Base-by-base conservation (phyloP, 2,113 vertebrate genomes). In the Jacana jacana region DNA sequence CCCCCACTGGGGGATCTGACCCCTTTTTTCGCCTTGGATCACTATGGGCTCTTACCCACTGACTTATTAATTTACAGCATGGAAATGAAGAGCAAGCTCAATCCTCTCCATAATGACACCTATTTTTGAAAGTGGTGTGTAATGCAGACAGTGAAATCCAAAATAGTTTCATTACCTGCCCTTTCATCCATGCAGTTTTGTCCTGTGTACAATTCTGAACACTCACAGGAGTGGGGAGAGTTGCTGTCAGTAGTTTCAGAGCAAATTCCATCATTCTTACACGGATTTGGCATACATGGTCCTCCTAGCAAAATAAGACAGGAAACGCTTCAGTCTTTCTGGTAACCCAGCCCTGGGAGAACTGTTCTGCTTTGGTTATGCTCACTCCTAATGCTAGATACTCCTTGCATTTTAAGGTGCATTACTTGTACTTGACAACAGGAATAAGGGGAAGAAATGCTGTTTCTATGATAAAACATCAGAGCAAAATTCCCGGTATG, bases 261-360 rank as follows among this genome's bases (percentile, higher is more conserved):
- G 78, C 97, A 98, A 78, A 89, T 46, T 16, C 97, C 97, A 28
- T 94, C 97, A 30, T 98, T 97, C 31, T 91, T 31, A 40, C 97
- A 98, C 51, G 97, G 96, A 23, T 77, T 85, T 57, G 96, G 92
- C 72, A 97, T 96, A 70, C 98, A 97, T 6, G 97, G 97, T 30
- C 97, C 95, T 51, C 69, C 98, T 98, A 51, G 52, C 44, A 65
- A 25, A 40, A 61, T 77, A 28, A 39, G 71, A 66, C 61, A 27
- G 37, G 54, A 79, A 92, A 75, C 9, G 10, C 9, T 66, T 88
- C 28, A 79, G 55, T n/a, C 7, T 81, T 46, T 55, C 61, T 33
- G 33, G 37, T 57, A 86, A 83, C 55, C 28, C 19, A 65, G 7
- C 17, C 19, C 35, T 44, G 40, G 80, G 25, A 89, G 46, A 78